phyloP scores from a whole-genome alignment of 2,113 vertebrate genomes.

The Pionites leucogaster region DNA sequence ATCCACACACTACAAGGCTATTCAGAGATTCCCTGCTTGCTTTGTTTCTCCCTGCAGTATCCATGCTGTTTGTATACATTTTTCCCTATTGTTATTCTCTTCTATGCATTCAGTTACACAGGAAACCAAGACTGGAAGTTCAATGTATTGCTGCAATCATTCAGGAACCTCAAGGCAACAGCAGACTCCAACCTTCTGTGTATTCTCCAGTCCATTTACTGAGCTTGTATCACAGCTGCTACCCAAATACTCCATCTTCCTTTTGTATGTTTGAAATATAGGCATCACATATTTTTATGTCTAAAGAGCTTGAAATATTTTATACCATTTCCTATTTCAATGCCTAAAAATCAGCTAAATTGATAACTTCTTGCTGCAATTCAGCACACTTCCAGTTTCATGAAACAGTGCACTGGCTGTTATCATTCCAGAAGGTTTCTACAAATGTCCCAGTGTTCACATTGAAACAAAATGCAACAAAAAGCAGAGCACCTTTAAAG shows the following conservation, averaged over 20 bases:
- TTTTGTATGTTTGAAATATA: neutral
- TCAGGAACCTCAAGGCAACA: neutral
- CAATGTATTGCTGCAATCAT: neutral
- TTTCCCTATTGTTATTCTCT: neutral
- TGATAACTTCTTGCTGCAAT: neutral
- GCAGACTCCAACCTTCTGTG: neutral
- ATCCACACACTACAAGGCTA: neutral
- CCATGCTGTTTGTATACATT: neutral
- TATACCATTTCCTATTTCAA: neutral
- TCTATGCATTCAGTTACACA: neutral
- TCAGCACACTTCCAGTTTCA: neutral
- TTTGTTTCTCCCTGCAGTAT: neutral
- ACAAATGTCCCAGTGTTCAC: slow-evolving; percentile 18
- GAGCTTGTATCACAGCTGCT: neutral
- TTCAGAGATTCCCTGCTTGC: neutral
- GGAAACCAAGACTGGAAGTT: neutral
- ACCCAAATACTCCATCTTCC: neutral
- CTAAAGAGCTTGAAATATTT: neutral
- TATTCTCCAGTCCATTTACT: neutral
- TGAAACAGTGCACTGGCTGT: neutral
- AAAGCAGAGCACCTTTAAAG: neutral
- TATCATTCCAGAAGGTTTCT: slow-evolving; percentile 27
- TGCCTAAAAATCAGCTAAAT: neutral
- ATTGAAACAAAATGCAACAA: neutral
- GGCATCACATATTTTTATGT: neutral